Conservation (phyloP, 2,797 vertebrate genomes). For the Aulostomus chinensis region DNA sequence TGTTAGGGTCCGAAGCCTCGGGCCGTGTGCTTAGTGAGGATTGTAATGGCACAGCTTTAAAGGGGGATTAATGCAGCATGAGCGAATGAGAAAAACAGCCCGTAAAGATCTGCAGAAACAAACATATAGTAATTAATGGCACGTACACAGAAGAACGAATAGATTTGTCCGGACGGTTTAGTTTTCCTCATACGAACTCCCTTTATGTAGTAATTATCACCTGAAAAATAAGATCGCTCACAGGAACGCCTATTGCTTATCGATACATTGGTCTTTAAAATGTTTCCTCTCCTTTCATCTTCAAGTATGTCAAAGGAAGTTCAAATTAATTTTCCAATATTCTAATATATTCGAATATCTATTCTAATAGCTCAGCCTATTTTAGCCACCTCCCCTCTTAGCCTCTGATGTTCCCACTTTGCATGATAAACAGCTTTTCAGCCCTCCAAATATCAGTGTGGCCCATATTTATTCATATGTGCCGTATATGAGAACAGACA, state of each 20-base stretch:
- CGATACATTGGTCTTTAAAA: slow-evolving; percentile 36
- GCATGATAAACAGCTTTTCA: slow-evolving; percentile 82
- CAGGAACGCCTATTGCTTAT: slow-evolving; percentile 10
- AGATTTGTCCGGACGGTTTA: slow-evolving; percentile 4
- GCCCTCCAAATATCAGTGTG: slow-evolving; percentile 73
- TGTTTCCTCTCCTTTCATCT: slow-evolving; percentile 61
- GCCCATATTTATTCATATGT: slow-evolving; percentile 76
- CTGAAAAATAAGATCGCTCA: slow-evolving; percentile 45
- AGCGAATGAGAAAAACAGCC: slow-evolving; percentile 59
- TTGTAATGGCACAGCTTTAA: slow-evolving; percentile 63
- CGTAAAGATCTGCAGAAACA: slow-evolving; percentile 26
- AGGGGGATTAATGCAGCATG: slow-evolving; percentile 63
- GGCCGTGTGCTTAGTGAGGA: slow-evolving; percentile 66
- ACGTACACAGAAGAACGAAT: not conserved
- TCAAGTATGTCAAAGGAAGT: slow-evolving; percentile 65
- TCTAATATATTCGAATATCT: slow-evolving; percentile 67
- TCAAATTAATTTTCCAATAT: slow-evolving; percentile 67
- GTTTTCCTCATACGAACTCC: too few relatives aligned
- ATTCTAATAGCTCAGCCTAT: slow-evolving; percentile 68
- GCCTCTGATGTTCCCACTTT: slow-evolving; percentile 76
- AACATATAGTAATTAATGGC: slow-evolving; percentile 53
- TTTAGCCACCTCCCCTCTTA: slow-evolving; percentile 72
- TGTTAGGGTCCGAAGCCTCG: slow-evolving; percentile 20
- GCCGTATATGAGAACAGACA: slow-evolving; percentile 57
- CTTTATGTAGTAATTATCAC: slow-evolving; percentile 18